Evolutionary conservation across 2,888 invertebrate genomes (phyloP), one percentile per base, ranked within the genome.

Genomic region (Esperia sulphurella): DNA sequence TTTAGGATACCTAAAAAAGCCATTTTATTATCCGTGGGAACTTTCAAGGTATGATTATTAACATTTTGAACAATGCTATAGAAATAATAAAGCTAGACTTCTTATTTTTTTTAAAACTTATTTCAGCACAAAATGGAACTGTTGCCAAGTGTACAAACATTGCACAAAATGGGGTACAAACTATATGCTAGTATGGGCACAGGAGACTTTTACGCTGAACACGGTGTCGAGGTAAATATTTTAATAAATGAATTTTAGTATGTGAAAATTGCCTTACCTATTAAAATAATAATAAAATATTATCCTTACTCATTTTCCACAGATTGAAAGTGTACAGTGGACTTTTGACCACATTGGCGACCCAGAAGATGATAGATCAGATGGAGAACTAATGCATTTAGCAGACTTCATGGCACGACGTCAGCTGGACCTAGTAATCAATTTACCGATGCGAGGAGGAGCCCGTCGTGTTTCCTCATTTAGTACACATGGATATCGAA

Each of bases 141-240:
- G 52, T 79, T 98, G 3, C 94, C 95, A 0, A 96, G 96, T 54
- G 95, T 98, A 47, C 89, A 93, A 58, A 92, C 93, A 41, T 89
- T 99, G 55, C 93, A 95, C 50, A 94, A 95, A 74, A 95, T 99
- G 94, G 98, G 98, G 41, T 99, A 96, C 77, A 97, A 97, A 72
- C 83, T 99, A 41, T 99, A 96, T 77, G 99, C 97, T 7, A 99
- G 98, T 67, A 95, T 97, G 93, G 99, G 99, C n/a, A 99, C 99
- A 0, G 99, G 99, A 21, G 99, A 99, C 81, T 99, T 96, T 85
- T 99, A 99, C 82, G 94, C 93, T 1, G 96, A 96, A 68, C 97
- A 98, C 78, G 97, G 96, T 31, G 93, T 98, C 49, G 92, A 95
- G 81, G 98, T 98, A 90, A 92, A 93, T 21, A 21, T 21, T 21